Base-by-base conservation (phyloP, 2,113 vertebrate genomes). In the Salminus brasiliensis region DNA sequence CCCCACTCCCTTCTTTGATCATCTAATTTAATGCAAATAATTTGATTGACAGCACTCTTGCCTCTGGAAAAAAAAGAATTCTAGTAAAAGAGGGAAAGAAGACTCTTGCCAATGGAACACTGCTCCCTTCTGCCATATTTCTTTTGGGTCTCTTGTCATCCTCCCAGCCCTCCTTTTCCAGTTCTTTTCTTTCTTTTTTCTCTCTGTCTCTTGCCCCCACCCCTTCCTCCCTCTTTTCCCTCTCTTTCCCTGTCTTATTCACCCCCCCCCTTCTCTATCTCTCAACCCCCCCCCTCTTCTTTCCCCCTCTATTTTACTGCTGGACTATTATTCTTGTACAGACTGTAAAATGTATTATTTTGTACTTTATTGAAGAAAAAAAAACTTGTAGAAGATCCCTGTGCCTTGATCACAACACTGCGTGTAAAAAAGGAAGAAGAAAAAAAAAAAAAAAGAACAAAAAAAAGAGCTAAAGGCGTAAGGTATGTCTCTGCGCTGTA, bases 311-410 rank as follows among this genome's bases (percentile, higher is more conserved):
- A 93, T 92, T 94, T 94, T 94, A 93, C 93, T 94, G 94, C 94
- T 95, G 93, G 93, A 93, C 95, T 95, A 95, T 95, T 94, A 95
- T 95, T 95, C 95, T 95, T 96, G 95, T 96, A 96, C 94, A 95
- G 94, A 96, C 93, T 96, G 94, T 95, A 95, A 96, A 95, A 96
- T 96, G 94, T 95, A 95, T 95, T 95, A 95, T 95, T 96, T 96
- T 95, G 95, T 96, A 96, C 94, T 96, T 95, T 95, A 95, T 94
- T 94, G 94, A 96, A 92, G 9, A 88, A 93, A 88, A 95, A 93
- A 89, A 88, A 90, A 95, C 94, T 95, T 95, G 94, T 95, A 95
- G 95, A 95, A 94, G 94, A 95, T 95, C 94, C 94, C 94, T 95
- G 95, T 96, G 95, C 95, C 95, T 96, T 95, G 94, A 95, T 95